Percentiles rank a stretch among this genome's conserved stretches.
Conservation (phyloP, 2,888 invertebrate genomes). For the Lochmaea crataegi region DNA sequence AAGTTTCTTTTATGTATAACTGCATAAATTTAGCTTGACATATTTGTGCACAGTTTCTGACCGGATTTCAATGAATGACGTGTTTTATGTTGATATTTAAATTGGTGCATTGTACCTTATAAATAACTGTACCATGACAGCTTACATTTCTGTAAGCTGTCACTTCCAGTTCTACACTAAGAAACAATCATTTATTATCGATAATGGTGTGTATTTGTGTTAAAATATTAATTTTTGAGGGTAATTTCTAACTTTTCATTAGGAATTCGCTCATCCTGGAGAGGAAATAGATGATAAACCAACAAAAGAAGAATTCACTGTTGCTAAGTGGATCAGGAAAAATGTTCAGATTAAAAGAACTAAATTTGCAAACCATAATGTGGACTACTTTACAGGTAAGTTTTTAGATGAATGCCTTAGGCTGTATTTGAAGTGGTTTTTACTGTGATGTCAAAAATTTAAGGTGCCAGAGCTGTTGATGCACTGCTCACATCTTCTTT, state of each 20-base stretch:
- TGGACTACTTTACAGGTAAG: conserved; percentile 95
- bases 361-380: conserved; percentile 95
- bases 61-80: not conserved
- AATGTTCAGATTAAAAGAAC: conserved; percentile 96
- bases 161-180: conserved; percentile 4
- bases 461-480: conserved; percentile 90
- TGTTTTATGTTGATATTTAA: not conserved
- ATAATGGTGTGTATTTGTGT: too few relatives aligned
- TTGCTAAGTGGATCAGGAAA: conserved; percentile 94
- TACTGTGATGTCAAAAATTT: conserved; percentile 29
- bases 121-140: conserved; percentile 10
- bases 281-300: conserved; percentile 77
- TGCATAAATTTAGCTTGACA: not conserved
- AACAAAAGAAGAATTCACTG: conserved; percentile 89
- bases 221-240: conserved; percentile 5
- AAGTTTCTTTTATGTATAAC: not conserved
- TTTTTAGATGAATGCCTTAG: not conserved
- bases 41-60: not conserved
- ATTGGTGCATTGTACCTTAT: conserved; percentile 3
- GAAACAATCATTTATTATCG: not conserved
- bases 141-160: not conserved
- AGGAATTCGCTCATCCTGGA: conserved; percentile 66
- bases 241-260: conserved; percentile 43
- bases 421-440: not conserved
- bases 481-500: conserved; percentile 92